These are phyloP conservation scores for Nothura maculosa DNA, from an alignment of 2,797 vertebrate genomes.

Conservation along the genomic window DNA sequence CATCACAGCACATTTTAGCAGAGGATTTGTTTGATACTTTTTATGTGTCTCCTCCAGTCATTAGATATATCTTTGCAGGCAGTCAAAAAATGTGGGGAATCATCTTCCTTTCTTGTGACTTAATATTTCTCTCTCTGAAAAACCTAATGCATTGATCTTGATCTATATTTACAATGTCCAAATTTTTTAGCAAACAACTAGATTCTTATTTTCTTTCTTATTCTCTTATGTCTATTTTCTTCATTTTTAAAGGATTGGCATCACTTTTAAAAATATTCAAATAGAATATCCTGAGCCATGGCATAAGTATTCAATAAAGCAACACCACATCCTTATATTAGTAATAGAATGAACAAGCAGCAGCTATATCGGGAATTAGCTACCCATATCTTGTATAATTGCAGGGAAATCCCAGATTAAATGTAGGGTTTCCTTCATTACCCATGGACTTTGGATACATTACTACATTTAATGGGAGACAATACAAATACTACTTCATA, in stretches of 20 bases:
- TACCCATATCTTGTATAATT: background rate
- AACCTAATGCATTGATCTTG: background rate
- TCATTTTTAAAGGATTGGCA: background rate
- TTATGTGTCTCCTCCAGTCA: background rate
- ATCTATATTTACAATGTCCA: background rate
- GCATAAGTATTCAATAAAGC: background rate
- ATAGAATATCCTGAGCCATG: background rate
- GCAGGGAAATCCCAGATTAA: conserved; percentile 52
- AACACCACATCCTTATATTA: background rate
- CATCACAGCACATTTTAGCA: background rate
- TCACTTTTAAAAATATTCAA: background rate
- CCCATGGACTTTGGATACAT: background rate
- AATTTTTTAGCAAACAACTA: background rate
- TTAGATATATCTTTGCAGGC: background rate
- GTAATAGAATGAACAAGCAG: background rate
- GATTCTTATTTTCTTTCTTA: background rate
- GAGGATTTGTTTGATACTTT: background rate
- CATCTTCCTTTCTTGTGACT: background rate
- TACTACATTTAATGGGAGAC: background rate
- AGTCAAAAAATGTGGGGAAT: background rate
- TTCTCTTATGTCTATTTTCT: too few species aligned
- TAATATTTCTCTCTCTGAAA: background rate
- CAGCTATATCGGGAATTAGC: background rate
- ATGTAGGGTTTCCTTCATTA: conserved; percentile 37
- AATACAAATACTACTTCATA: background rate